phyloP scores from a whole-genome alignment of 2,888 invertebrate species.

The Apamea monoglypha region DNA sequence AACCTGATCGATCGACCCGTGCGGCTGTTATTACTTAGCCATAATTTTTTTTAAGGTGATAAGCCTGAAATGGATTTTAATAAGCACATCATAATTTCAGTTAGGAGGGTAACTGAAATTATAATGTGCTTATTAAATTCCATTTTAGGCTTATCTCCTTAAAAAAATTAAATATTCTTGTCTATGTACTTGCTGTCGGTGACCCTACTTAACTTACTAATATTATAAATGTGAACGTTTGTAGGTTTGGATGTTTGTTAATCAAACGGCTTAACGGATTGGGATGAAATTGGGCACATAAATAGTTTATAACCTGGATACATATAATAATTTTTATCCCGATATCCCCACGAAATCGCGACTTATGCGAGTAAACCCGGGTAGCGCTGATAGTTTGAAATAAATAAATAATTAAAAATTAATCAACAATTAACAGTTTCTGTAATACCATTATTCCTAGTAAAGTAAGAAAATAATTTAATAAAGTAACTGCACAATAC shows the following conservation, averaged over 20 bases:
- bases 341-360: not conserved
- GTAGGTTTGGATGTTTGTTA: not conserved
- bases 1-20: too few species aligned
- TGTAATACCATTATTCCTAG: not conserved
- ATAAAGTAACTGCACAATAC: not conserved
- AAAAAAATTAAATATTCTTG: not conserved
- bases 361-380: not conserved
- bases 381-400: not conserved
- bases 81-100: too few species aligned
- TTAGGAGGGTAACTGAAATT: too few species aligned
- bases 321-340: not conserved
- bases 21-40: too few species aligned
- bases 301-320: not conserved
- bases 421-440: too few species aligned
- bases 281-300: not conserved
- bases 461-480: not conserved
- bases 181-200: too few species aligned
- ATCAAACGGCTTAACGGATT: not conserved
- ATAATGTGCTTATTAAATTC: not conserved
- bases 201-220: too few species aligned
- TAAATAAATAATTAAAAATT: not conserved
- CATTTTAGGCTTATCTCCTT: not conserved
- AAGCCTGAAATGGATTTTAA: too few species aligned
- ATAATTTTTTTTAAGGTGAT: too few species aligned
- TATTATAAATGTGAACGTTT: too few species aligned